Conservation (phyloP, 2,797 vertebrate species). For the Hydrophis major region DNA sequence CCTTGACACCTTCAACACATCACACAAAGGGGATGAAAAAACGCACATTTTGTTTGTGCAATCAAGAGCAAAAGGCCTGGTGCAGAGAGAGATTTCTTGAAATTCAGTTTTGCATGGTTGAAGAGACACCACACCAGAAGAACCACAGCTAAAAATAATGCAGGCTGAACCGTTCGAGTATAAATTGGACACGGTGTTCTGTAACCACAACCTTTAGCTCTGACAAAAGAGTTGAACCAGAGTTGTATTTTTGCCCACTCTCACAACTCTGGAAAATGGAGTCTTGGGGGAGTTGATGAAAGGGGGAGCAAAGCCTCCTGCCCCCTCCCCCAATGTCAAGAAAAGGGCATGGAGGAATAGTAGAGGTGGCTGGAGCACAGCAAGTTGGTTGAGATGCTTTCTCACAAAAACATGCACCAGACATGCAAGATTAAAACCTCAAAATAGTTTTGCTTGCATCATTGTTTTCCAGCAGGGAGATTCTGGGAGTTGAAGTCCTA, state of each 20-base stretch:
- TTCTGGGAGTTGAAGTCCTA: neutral
- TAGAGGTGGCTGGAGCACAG: neutral
- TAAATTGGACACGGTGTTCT: neutral
- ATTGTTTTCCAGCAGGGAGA: neutral
- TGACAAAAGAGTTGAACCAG: neutral
- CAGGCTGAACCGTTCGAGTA: neutral
- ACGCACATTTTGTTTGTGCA: neutral
- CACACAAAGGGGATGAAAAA: neutral
- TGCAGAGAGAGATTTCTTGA: conserved; percentile 50
- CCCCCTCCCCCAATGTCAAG: too few relatives aligned
- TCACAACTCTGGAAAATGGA: neutral
- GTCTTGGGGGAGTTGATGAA: neutral
- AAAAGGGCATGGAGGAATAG: neutral
- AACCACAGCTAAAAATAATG: conserved; percentile 43
- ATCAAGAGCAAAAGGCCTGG: conserved; percentile 7
- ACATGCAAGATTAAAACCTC: neutral
- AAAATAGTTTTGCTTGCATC: neutral
- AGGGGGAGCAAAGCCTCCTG: neutral
- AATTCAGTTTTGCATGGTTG: conserved; percentile 17
- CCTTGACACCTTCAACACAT: neutral
- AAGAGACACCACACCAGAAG: neutral
- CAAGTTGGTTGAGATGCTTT: neutral
- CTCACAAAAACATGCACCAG: neutral
- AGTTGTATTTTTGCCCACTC: neutral
- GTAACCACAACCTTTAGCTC: neutral